Evolutionary conservation across 2,113 vertebrate species (phyloP).

Genomic region (Nycticryphes semicollaris): DNA sequence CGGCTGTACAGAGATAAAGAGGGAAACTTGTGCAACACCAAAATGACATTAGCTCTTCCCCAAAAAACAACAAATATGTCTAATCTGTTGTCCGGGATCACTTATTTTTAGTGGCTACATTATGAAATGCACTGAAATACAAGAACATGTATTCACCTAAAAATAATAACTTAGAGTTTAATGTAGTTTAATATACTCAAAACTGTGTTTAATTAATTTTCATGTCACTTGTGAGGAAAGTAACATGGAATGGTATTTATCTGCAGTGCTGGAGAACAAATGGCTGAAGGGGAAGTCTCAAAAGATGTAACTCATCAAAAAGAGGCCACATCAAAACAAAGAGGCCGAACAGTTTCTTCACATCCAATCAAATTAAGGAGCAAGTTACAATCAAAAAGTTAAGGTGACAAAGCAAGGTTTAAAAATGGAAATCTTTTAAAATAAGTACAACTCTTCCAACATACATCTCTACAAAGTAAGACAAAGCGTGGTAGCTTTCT

Average conservation of each 20-base stretch:
- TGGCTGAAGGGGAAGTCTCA: not conserved
- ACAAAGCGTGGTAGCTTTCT: not conserved
- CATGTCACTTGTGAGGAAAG: not conserved
- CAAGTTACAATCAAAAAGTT: not conserved
- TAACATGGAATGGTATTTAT: not conserved
- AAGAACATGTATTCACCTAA: constrained; percentile 3
- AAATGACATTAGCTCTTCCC: constrained; percentile 47
- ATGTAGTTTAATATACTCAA: not conserved
- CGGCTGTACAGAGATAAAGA: constrained; percentile 54
- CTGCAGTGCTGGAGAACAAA: not conserved
- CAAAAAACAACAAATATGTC: constrained; percentile 59
- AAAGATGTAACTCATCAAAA: not conserved
- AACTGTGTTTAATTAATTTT: not conserved
- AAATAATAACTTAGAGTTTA: not conserved
- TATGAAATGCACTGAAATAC: not conserved
- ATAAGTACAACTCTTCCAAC: not conserved
- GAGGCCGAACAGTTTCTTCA: not conserved
- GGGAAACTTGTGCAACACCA: constrained; percentile 39
- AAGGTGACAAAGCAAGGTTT: not conserved
- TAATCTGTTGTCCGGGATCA: constrained; percentile 55
- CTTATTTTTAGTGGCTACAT: constrained; percentile 47
- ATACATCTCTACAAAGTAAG: not conserved
- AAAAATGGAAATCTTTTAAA: not conserved
- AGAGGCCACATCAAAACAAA: not conserved
- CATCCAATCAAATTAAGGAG: not conserved